Percentiles rank a stretch among this genome's conserved stretches.
These are phyloP conservation scores for Hermetia illucens DNA, from an alignment of 1,140 invertebrate genomes.

Conservation along the genomic window DNA sequence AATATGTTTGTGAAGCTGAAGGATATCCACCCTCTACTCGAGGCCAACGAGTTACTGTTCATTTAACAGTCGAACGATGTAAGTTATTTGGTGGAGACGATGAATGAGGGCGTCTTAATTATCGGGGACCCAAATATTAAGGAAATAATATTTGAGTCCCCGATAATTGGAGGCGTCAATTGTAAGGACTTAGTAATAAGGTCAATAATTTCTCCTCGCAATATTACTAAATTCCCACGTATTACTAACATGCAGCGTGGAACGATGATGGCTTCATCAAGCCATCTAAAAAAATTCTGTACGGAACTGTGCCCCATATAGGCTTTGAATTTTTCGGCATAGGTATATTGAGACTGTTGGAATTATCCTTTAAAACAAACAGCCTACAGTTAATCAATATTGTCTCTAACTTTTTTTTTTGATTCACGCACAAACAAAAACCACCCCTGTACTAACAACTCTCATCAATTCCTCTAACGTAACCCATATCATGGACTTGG, in stretches of 20 bases:
- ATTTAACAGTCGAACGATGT: conserved; percentile 58
- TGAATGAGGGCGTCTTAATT: too few relatives aligned
- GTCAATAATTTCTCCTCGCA: too few relatives aligned
- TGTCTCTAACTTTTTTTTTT: neutral
- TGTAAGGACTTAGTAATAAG: too few relatives aligned
- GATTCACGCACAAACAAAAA: neutral
- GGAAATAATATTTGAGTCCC: too few relatives aligned
- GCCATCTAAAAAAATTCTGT: conserved; percentile 23
- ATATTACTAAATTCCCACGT: too few relatives aligned
- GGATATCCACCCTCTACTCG: conserved; percentile 35
- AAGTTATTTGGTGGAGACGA: conserved; percentile 34
- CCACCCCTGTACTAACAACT: neutral
- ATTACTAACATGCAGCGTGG: conserved; percentile 33
- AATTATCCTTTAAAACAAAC: neutral
- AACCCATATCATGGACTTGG: neutral
- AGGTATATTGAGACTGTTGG: conserved; percentile 14
- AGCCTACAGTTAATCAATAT: neutral
- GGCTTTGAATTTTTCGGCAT: conserved; percentile 28
- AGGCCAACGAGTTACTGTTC: conserved; percentile 43
- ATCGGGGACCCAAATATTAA: too few relatives aligned
- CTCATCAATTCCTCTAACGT: too few relatives aligned
- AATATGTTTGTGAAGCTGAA: conserved; percentile 69
- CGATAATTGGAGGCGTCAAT: too few relatives aligned
- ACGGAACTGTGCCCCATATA: conserved; percentile 28
- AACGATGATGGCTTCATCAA: conserved; percentile 23